phyloP scores from a whole-genome alignment of 2,888 invertebrate species.

The Pandemis heparana region DNA sequence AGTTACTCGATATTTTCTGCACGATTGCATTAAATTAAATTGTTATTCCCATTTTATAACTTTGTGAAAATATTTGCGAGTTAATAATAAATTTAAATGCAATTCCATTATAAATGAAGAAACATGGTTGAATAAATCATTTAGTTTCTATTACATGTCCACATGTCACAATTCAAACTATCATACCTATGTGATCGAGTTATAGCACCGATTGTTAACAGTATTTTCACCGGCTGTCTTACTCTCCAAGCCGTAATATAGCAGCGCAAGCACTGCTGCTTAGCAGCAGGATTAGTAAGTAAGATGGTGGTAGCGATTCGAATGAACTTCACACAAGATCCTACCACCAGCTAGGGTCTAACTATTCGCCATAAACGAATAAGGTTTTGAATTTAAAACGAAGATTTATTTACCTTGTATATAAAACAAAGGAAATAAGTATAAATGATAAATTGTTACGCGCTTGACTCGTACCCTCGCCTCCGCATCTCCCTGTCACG shows the following conservation, averaged over 20 bases:
- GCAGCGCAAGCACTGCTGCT: no score
- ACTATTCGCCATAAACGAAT: neutral
- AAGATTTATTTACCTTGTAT: conserved; percentile 13
- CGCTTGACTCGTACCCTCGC: conserved; percentile 54
- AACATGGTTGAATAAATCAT: neutral
- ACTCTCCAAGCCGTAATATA: no score
- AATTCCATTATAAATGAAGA: neutral
- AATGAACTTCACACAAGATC: no score
- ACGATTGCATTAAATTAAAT: conserved; percentile 37
- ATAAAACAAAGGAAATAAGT: conserved; percentile 42
- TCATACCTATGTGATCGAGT: no score
- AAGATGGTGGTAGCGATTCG: no score
- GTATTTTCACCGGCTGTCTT: no score
- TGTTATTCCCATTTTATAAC: conserved; percentile 14
- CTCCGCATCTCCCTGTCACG: conserved; percentile 65
- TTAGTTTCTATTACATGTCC: neutral
- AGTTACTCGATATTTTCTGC: conserved; percentile 46
- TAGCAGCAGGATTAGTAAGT: no score
- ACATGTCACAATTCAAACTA: no score
- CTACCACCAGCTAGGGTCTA: no score
- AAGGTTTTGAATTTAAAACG: neutral
- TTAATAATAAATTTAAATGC: conserved; percentile 10
- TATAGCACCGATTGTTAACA: no score
- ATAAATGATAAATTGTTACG: conserved; percentile 57
- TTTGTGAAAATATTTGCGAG: conserved; percentile 18